Base-by-base conservation (phyloP, 1,140 invertebrate genomes). In the Danaus plexippus region DNA sequence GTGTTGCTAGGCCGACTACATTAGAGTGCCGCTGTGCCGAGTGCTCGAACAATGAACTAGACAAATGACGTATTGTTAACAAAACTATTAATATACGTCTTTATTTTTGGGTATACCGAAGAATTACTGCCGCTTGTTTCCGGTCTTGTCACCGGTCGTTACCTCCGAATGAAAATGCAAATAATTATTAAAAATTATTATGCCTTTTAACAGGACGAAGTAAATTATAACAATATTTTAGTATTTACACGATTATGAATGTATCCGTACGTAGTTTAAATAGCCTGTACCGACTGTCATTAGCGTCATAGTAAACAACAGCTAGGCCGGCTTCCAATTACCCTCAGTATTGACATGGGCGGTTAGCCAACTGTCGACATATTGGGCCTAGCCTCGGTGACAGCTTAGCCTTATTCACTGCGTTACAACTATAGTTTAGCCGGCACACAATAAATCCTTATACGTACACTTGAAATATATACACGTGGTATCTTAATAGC, bases 11-110 rank as follows among this genome's bases (percentile, higher is more conserved):
- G 80, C 77, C 75, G 74, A 69, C 76, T 65, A 73, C 77, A 78
- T 85, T 81, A 79, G 75, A 69, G 75, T 32, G 22, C 22, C 22
- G 22, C 22, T 77, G 79, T 75, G 78, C 75, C 78, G 71, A 67
- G 68, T 67, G 71, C 71, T 60, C 74, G 77, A 83, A 85, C 82
- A 85, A 85, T 83, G 75, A 85, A 83, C 80, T 72, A 77, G 72
- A 62, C 67, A 71, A 67, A 58, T 78, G 75, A 78, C 75, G 76
- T 69, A 43, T 57, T 43, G 50, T 40, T 43, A 15, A 49, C 32
- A 56, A 56, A 49, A 13, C 42, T 49, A 44, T 43, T 49, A 54
- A 61, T 22, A 54, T 43, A 46, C 52, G 22, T 32, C 22, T 32
- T 32, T 32, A 32, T 32, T 51, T 60, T 49, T 54, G 52, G 12